Percentiles rank a stretch among this genome's conserved stretches.
phyloP scores from a whole-genome alignment of 1,140 invertebrate genomes.

The Eumeta japonica region DNA sequence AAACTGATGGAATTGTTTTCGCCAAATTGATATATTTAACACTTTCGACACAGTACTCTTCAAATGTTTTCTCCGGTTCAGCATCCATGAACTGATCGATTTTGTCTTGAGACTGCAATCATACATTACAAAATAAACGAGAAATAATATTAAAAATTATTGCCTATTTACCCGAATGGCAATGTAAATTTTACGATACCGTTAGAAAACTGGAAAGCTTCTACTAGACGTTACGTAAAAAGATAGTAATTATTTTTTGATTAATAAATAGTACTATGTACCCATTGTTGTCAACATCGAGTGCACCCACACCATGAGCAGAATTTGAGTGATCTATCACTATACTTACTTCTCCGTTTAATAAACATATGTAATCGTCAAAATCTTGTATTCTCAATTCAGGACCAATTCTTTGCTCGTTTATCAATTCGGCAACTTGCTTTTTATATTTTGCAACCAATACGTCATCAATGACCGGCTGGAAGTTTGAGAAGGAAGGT shows the following conservation, averaged over 20 bases:
- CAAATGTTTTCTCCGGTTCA: slow-evolving; percentile 63
- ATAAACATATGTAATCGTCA: slow-evolving; percentile 77
- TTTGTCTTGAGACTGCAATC: slow-evolving; percentile 55
- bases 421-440: slow-evolving; percentile 62
- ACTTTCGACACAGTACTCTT: slow-evolving; percentile 67
- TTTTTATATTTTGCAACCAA: slow-evolving; percentile 61
- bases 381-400: slow-evolving; percentile 73
- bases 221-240: too few relatives aligned
- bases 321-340: too few relatives aligned
- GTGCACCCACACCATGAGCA: too few relatives aligned
- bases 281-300: too few relatives aligned
- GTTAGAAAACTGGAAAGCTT: too few relatives aligned
- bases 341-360: slow-evolving; percentile 67
- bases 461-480: slow-evolving; percentile 70
- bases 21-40: slow-evolving; percentile 66
- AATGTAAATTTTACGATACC: too few relatives aligned
- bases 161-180: too few relatives aligned
- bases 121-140: slow-evolving; percentile 13
- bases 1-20: slow-evolving; percentile 63
- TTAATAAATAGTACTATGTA: too few relatives aligned
- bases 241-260: slow-evolving; percentile 1
- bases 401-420: slow-evolving; percentile 69
- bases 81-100: slow-evolving; percentile 69
- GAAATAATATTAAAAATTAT: too few relatives aligned
- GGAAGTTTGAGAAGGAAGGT: too few relatives aligned